phyloP scores from a whole-genome alignment of 2,797 vertebrate genomes.

The Lepilemur septentrionalis region DNA sequence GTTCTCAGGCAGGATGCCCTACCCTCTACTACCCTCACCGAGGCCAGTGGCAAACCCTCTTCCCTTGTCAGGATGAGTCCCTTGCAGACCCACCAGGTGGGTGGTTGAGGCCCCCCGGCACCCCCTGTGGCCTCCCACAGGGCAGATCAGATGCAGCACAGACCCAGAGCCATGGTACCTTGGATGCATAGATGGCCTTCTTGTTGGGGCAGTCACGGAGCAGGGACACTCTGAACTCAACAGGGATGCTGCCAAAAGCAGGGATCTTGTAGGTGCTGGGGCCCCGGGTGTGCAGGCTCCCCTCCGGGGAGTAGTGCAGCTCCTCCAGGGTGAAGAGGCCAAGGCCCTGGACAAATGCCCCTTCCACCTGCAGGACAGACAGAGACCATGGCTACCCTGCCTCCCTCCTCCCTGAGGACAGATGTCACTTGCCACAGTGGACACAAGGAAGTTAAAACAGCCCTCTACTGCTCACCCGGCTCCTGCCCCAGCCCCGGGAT shows the following conservation, averaged over 20 bases:
- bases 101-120: background rate
- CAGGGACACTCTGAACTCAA: constrained; percentile 90
- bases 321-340: constrained; percentile 97
- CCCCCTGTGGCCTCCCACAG: background rate
- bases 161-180: constrained; percentile 82
- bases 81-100: fast-evolving
- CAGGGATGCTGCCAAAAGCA: constrained; percentile 93
- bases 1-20: background rate
- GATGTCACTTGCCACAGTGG: background rate
- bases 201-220: constrained; percentile 93
- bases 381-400: background rate
- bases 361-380: constrained; percentile 90
- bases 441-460: background rate
- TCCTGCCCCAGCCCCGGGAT: background rate
- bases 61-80: background rate
- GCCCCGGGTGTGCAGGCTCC: constrained; percentile 92
- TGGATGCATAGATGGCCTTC: constrained; percentile 96
- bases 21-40: fast-evolving
- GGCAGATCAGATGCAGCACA: background rate
- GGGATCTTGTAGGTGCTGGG: constrained; percentile 98
- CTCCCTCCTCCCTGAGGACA: background rate
- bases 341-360: constrained; percentile 94
- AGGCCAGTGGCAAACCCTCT: background rate
- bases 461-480: background rate
- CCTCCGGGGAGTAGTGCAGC: constrained; percentile 92